Percentiles rank a stretch among this genome's conserved stretches.
Conservation (phyloP, 2,888 invertebrate species). For the Sminthurinus aureus region DNA sequence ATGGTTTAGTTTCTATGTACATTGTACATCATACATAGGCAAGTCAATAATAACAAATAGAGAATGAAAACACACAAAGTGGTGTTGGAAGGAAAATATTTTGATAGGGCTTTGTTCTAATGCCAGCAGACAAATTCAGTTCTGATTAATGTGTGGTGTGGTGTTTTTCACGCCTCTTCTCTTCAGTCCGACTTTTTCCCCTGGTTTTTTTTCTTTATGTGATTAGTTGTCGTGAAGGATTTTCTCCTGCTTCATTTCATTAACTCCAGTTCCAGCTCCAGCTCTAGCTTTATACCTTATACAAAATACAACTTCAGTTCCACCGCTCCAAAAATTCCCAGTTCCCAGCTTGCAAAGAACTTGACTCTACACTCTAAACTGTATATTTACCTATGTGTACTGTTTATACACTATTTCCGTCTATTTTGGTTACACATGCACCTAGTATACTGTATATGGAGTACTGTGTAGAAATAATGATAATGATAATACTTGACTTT, state of each 20-base stretch:
- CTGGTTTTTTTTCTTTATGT: constrained; percentile 3
- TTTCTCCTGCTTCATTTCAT: constrained; percentile 19
- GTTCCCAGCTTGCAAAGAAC: background rate
- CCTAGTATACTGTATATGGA: background rate
- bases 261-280: background rate
- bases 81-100: constrained; percentile 44
- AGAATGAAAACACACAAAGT: constrained; percentile 13
- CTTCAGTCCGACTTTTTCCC: background rate
- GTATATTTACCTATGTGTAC: too few species aligned
- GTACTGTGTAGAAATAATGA: background rate
- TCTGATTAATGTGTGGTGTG: constrained; percentile 49
- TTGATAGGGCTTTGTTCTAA: constrained; percentile 49
- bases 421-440: background rate
- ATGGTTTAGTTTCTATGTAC: too few species aligned
- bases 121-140: constrained; percentile 29
- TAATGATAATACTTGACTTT: background rate
- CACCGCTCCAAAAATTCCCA: background rate
- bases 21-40: background rate
- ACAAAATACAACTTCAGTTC: background rate
- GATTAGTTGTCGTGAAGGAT: constrained; percentile 11
- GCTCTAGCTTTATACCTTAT: too few species aligned
- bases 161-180: constrained; percentile 50
- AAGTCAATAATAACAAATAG: constrained; percentile 22
- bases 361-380: too few species aligned
- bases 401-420: background rate